These are phyloP conservation scores for Eupeodes latifasciatus DNA, from an alignment of 2,888 invertebrate genomes.

Conservation along the genomic window DNA sequence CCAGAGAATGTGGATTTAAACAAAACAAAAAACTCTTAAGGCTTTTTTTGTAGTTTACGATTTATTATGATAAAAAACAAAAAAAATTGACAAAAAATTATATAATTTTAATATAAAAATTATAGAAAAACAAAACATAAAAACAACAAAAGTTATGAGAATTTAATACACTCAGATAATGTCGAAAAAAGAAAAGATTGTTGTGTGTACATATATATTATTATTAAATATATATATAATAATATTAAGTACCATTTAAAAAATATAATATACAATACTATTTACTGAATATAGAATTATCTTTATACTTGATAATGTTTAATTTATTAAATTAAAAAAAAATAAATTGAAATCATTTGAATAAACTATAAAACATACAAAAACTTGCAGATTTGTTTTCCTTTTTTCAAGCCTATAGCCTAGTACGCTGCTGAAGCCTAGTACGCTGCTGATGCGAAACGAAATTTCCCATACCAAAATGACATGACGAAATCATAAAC, in stretches of 20 bases:
- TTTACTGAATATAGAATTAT: constrained; percentile 80
- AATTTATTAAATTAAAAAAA: constrained; percentile 83
- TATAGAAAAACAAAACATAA: constrained; percentile 38
- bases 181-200: constrained; percentile 75
- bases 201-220: constrained; percentile 70
- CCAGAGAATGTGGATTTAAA: constrained; percentile 40
- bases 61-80: constrained; percentile 54
- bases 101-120: constrained; percentile 50
- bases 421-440: no score
- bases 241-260: constrained; percentile 72
- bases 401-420: no score
- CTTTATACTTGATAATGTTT: constrained; percentile 84
- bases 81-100: constrained; percentile 41
- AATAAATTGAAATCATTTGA: constrained; percentile 82
- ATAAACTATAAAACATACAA: constrained; percentile 81
- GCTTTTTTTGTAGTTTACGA: constrained; percentile 71
- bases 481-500: no score
- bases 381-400: background rate
- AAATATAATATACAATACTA: constrained; percentile 77
- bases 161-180: constrained; percentile 72
- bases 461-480: no score
- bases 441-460: no score
- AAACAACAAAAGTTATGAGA: constrained; percentile 55
- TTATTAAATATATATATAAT: constrained; percentile 65
- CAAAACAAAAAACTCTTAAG: constrained; percentile 43